Evolutionary conservation across 2,888 invertebrate species (phyloP).

Genomic region (Amblyteles armatorius): DNA sequence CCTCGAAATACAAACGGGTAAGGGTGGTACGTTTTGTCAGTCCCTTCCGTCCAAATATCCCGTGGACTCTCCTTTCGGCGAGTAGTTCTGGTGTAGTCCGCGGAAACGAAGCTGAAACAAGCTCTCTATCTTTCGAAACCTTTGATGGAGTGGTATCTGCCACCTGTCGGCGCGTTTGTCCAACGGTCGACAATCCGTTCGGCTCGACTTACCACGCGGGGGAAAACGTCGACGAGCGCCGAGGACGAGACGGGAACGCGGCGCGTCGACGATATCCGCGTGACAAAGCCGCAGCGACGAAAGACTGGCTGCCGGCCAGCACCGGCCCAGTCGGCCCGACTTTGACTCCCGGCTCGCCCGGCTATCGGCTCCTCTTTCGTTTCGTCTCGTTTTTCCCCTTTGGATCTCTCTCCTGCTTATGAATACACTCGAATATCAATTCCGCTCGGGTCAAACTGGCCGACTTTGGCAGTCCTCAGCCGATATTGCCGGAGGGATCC

Average conservation of each 20-base stretch:
- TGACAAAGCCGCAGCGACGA: constrained; percentile 57
- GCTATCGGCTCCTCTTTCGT: constrained; percentile 27
- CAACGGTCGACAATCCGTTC: constrained; percentile 74
- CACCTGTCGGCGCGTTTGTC: constrained; percentile 76
- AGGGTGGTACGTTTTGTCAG: too few species aligned
- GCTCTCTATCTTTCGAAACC: constrained; percentile 50
- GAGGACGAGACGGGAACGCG: neutral
- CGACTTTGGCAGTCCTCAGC: neutral
- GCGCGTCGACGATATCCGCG: constrained; percentile 50
- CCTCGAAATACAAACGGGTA: constrained; percentile 38
- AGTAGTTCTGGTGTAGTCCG: neutral
- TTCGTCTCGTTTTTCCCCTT: neutral
- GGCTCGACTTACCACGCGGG: constrained; percentile 71
- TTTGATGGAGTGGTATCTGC: constrained; percentile 63
- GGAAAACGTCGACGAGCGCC: constrained; percentile 4
- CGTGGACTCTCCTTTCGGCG: neutral
- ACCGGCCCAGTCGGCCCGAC: constrained; percentile 23
- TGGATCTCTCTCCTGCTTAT: neutral
- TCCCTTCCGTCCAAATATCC: too few species aligned
- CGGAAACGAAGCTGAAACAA: constrained; percentile 14
- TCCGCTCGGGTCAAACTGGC: neutral
- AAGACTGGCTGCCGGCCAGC: constrained; percentile 72
- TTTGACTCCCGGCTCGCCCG: constrained; percentile 28
- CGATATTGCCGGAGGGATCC: neutral
- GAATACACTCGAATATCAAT: neutral